phyloP scores from a whole-genome alignment of 2,113 vertebrate species.

The Oreochromis tanganicae region DNA sequence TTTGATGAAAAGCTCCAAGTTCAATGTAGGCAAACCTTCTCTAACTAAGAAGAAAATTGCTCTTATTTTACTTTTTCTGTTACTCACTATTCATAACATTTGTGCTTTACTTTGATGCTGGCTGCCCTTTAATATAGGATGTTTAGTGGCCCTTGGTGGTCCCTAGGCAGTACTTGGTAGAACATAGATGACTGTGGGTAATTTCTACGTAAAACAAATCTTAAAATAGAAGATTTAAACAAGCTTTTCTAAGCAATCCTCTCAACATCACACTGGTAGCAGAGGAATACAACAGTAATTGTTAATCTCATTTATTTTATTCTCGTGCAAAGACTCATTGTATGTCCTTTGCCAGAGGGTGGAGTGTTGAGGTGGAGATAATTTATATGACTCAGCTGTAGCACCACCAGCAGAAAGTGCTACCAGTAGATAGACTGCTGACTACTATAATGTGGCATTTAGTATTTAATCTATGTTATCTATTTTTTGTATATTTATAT shows the following conservation, averaged over 20 bases:
- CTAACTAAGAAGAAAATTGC: neutral
- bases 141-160: neutral
- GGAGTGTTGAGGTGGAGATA: constrained; percentile 23
- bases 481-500: neutral
- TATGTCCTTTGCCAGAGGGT: constrained; percentile 6
- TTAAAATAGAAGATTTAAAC: neutral
- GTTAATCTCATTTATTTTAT: neutral
- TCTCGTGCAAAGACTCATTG: neutral
- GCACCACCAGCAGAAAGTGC: constrained; percentile 7
- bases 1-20: constrained; percentile 1
- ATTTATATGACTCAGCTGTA: constrained; percentile 25
- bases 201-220: neutral
- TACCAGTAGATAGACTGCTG: neutral
- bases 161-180: neutral
- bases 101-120: constrained; percentile 40
- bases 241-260: neutral
- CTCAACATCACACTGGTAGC: neutral
- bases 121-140: constrained; percentile 24
- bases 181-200: neutral
- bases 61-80: neutral
- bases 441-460: neutral
- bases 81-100: constrained; percentile 31
- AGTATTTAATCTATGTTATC: neutral
- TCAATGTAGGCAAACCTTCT: neutral
- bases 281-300: neutral